These are phyloP conservation scores for Myotis myotis DNA, from an alignment of 2,797 vertebrate species.

Conservation along the genomic window DNA sequence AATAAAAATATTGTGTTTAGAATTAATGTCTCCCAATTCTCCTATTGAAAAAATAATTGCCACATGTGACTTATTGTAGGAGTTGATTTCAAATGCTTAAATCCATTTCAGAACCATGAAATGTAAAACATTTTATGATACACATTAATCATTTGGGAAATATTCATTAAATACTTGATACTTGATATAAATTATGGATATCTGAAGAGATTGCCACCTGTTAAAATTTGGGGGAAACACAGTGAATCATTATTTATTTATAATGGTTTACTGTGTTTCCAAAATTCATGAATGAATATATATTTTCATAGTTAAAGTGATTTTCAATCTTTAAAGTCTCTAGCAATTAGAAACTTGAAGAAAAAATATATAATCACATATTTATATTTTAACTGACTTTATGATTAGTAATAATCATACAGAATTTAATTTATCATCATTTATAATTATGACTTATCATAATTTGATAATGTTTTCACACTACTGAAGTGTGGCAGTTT, in stretches of 20 bases:
- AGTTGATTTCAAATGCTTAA: constrained; percentile 18
- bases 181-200: constrained; percentile 8
- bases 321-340: background rate
- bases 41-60: background rate
- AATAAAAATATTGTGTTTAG: background rate
- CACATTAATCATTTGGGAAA: constrained; percentile 26
- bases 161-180: background rate
- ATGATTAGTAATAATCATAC: background rate
- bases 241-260: background rate
- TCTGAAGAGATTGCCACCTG: background rate
- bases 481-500: background rate
- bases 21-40: background rate
- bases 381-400: background rate
- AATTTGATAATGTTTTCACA: background rate
- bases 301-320: background rate
- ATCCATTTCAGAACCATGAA: background rate
- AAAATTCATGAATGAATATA: background rate
- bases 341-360: constrained; percentile 3
- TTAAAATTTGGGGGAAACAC: background rate
- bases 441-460: background rate
- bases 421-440: background rate
- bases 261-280: background rate
- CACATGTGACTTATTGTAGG: background rate
- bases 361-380: background rate
- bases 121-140: constrained; percentile 10